phyloP scores from a whole-genome alignment of 1,140 invertebrate species.

The Zaprionus inermis region DNA sequence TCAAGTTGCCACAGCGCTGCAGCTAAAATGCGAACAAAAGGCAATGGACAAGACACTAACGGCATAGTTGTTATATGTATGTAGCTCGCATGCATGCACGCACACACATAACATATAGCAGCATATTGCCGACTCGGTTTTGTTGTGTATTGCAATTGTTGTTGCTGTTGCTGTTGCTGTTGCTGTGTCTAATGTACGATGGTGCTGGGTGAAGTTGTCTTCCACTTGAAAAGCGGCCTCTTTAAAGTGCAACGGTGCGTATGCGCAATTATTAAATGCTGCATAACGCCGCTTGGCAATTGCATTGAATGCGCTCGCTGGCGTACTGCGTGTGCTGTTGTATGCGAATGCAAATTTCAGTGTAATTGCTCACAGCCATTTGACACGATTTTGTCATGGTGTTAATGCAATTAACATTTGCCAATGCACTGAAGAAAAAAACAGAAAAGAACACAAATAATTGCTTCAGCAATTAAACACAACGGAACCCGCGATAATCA shows the following conservation, averaged over 20 bases:
- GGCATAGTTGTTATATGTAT: constrained; percentile 30
- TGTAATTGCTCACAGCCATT: constrained; percentile 68
- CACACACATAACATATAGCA: constrained; percentile 28
- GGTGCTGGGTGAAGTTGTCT: constrained; percentile 53
- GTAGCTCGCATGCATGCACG: constrained; percentile 2
- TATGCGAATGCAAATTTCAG: constrained; percentile 57
- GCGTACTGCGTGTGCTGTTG: constrained; percentile 9
- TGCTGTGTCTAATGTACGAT: constrained; percentile 37
- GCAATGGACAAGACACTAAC: constrained; percentile 48
- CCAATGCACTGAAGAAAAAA: constrained; percentile 22
- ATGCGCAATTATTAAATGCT: constrained; percentile 80
- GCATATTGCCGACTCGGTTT: constrained; percentile 36
- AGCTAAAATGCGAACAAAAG: constrained; percentile 51
- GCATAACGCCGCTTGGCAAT: constrained; percentile 56
- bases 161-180: constrained; percentile 12
- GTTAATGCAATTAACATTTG: constrained; percentile 57
- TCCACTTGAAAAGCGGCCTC: constrained; percentile 60
- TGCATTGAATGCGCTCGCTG: constrained; percentile 29
- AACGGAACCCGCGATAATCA: not conserved
- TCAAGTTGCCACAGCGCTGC: constrained; percentile 16
- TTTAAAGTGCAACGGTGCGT: constrained; percentile 75
- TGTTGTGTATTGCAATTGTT: constrained; percentile 41
- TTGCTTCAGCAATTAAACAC: constrained; percentile 46
- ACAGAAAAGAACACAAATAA: constrained; percentile 15
- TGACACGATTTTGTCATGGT: constrained; percentile 50